A percentile compares a stretch with the other conserved stretches of the same genome.
Conservation (phyloP, 64 coral and sea anemone species). For the Stylophora pistillata region DNA sequence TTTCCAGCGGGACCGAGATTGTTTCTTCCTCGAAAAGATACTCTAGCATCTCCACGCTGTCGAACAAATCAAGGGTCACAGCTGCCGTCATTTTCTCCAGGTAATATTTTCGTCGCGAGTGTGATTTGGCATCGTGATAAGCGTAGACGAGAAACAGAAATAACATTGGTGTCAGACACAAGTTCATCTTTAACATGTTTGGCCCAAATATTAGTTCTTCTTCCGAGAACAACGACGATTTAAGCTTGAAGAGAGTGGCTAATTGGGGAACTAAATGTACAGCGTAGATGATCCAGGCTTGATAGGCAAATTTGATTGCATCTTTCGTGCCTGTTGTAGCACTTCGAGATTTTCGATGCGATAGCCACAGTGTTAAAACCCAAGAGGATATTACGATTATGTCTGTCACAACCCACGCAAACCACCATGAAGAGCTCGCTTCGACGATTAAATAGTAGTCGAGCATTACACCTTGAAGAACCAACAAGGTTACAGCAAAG, state of each 20-base stretch:
- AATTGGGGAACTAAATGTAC: slow-evolving; percentile 81
- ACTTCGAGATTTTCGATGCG: slow-evolving; percentile 26
- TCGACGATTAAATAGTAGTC: slow-evolving; percentile 76
- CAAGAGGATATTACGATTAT: slow-evolving; percentile 50
- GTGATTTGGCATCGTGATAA: slow-evolving; percentile 77
- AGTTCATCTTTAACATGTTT: slow-evolving; percentile 85
- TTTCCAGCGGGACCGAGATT: slow-evolving; percentile 15
- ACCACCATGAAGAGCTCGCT: slow-evolving; percentile 37
- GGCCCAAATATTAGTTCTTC: slow-evolving; percentile 65
- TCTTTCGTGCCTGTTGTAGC: slow-evolving; percentile 16
- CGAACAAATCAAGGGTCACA: slow-evolving; percentile 91
- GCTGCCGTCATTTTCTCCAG: slow-evolving; percentile 78
- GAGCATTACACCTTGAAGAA: slow-evolving; percentile 61
- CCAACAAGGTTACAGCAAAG: slow-evolving; percentile 49
- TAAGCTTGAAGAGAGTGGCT: slow-evolving; percentile 66
- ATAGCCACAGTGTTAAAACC: slow-evolving; percentile 71
- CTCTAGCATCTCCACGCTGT: slow-evolving; percentile 97
- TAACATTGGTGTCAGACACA: slow-evolving; percentile 80
- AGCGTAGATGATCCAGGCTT: slow-evolving; percentile 86
- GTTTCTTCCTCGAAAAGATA: slow-evolving; percentile 76
- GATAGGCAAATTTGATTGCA: slow-evolving; percentile 71
- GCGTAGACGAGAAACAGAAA: slow-evolving; percentile 90
- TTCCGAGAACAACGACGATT: slow-evolving; percentile 47
- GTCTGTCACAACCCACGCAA: slow-evolving; percentile 76
- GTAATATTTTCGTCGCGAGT: slow-evolving; percentile 72